Percentiles rank a stretch among this genome's conserved stretches.
phyloP scores from a whole-genome alignment of 1,140 invertebrate genomes.

The Apis mellifera region Amel_HAv3.1 CM009942.2:10176001-10176500 shows the following conservation, averaged over 20 bases:
- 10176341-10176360: not conserved
- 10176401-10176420: slow-evolving; percentile 26
- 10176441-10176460: slow-evolving; percentile 77
- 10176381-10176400: not conserved
- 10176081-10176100: slow-evolving; percentile 38
- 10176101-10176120: slow-evolving; percentile 40
- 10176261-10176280: slow-evolving; percentile 46
- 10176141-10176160: not conserved
- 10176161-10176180: not conserved
- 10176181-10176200: not conserved
- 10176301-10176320: slow-evolving; percentile 54
- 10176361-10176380: not conserved
- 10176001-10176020: slow-evolving; percentile 39
- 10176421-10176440: slow-evolving; percentile 69
- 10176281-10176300: slow-evolving; percentile 27
- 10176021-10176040: slow-evolving; percentile 34
- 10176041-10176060: slow-evolving; percentile 35
- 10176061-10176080: slow-evolving; percentile 53
- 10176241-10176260: slow-evolving; percentile 69
- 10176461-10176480: slow-evolving; percentile 78
- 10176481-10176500: slow-evolving; percentile 70
- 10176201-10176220: slow-evolving; percentile 19
- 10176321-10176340: not conserved
- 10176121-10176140: slow-evolving; percentile 41
- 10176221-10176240: slow-evolving; percentile 64